phyloP scores from a whole-genome alignment of 2,113 vertebrate species.

The Scatophagus argus region DNA sequence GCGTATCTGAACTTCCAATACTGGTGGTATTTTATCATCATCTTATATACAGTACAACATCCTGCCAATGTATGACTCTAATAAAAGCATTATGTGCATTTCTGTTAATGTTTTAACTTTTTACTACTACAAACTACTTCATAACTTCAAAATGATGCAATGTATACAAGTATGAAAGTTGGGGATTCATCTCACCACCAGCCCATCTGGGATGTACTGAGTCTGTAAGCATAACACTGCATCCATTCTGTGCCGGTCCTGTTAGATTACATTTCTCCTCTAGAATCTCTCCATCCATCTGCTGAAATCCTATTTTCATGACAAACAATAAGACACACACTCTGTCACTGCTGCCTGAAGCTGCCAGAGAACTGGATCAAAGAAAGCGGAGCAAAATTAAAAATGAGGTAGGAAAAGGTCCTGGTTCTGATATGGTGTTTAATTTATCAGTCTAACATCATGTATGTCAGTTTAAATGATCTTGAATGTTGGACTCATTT shows the following conservation, averaged over 20 bases:
- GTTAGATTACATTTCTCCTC: constrained; percentile 59
- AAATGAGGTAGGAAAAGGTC: constrained; percentile 23
- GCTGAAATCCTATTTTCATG: constrained; percentile 71
- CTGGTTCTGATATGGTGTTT: neutral
- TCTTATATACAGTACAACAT: no score
- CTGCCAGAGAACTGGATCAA: constrained; percentile 35
- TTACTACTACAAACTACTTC: no score
- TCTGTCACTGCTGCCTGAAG: constrained; percentile 48
- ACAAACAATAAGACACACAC: constrained; percentile 60
- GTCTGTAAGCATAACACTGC: constrained; percentile 24
- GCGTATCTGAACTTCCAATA: no score
- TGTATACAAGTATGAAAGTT: neutral
- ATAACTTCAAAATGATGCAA: neutral
- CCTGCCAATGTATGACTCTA: neutral
- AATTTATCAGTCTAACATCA: constrained; percentile 9
- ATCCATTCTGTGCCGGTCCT: constrained; percentile 36
- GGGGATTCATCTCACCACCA: neutral
- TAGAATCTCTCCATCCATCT: constrained; percentile 65
- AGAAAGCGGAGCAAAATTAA: constrained; percentile 22
- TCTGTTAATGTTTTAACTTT: no score
- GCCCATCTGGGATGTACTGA: neutral
- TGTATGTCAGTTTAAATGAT: constrained; percentile 1
- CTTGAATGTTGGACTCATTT: neutral
- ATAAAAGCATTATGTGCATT: no score
- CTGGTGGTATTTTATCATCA: no score